Evolutionary conservation across 2,888 invertebrate species (phyloP).

Genomic region (Mythimna impura): DNA sequence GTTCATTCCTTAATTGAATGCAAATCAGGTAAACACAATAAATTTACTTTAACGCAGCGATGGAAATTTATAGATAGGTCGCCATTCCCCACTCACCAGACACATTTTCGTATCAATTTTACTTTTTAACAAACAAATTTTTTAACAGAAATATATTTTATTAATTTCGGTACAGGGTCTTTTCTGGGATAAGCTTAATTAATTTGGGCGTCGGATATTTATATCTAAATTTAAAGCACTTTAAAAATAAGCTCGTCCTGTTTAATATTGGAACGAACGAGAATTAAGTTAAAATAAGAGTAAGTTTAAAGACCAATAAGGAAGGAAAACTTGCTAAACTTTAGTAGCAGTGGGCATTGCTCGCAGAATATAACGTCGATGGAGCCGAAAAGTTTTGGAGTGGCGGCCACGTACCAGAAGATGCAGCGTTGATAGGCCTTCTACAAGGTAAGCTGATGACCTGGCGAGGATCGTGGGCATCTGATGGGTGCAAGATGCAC

Average conservation of each 20-base stretch:
- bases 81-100: conserved; percentile 16
- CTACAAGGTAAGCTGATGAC: too few relatives aligned
- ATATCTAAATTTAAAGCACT: conserved; percentile 18
- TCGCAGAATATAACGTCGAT: too few relatives aligned
- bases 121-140: conserved; percentile 49
- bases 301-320: not conserved
- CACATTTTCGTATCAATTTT: conserved; percentile 53
- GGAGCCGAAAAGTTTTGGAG: too few relatives aligned
- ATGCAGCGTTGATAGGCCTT: too few relatives aligned
- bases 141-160: conserved; percentile 50
- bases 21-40: conserved; percentile 63
- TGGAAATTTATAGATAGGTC: conserved; percentile 52
- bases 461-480: too few relatives aligned
- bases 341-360: too few relatives aligned
- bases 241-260: conserved; percentile 27
- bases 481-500: too few relatives aligned
- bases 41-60: conserved; percentile 53
- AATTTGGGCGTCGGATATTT: conserved; percentile 56
- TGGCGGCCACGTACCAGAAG: too few relatives aligned
- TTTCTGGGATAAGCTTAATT: conserved; percentile 56
- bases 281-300: conserved; percentile 2
- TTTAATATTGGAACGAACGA: conserved; percentile 23
- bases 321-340: not conserved
- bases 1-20: conserved; percentile 61
- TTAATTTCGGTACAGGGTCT: conserved; percentile 41